phyloP scores from a whole-genome alignment of 2,888 invertebrate genomes.

The Thymelicus lineola region DNA sequence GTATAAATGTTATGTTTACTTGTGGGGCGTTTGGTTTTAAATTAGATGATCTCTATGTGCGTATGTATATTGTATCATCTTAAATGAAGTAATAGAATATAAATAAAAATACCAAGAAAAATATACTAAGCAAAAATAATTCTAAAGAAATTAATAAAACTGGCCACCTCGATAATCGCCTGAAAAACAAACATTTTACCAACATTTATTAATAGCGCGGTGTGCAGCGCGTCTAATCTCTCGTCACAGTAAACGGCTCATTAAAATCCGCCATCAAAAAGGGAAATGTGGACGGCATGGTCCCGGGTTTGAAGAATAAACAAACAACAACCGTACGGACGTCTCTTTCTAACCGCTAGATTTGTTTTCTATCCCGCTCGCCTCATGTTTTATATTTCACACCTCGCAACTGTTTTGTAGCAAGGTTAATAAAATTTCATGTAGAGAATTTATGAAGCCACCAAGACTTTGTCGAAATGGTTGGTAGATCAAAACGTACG shows the following conservation, averaged over 20 bases:
- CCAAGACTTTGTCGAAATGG: not conserved
- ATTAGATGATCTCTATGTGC: too few species aligned
- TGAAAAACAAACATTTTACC: constrained; percentile 46
- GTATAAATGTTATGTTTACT: too few species aligned
- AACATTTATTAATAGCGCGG: constrained; percentile 47
- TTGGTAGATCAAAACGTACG: not conserved
- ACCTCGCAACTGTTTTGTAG: constrained; percentile 21
- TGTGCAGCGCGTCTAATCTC: constrained; percentile 53
- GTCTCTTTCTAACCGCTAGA: constrained; percentile 7
- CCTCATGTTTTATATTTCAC: constrained; percentile 24
- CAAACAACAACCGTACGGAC: constrained; percentile 31
- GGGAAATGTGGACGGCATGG: constrained; percentile 55
- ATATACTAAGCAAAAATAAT: constrained; percentile 36
- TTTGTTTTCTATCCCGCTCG: not conserved
- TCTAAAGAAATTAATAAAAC: constrained; percentile 29
- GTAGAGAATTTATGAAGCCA: not conserved
- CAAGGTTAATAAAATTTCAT: constrained; percentile 12
- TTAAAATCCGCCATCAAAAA: constrained; percentile 73
- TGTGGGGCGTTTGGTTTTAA: too few species aligned
- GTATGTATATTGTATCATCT: too few species aligned
- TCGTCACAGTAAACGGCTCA: constrained; percentile 69
- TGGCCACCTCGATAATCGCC: constrained; percentile 24
- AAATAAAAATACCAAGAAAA: constrained; percentile 30
- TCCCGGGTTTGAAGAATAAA: constrained; percentile 46
- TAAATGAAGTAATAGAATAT: too few species aligned